A percentile compares a stretch with the other conserved stretches of the same genome.
Evolutionary conservation across 1,140 invertebrate genomes (phyloP).

Genomic region (Colletes gigas): DNA sequence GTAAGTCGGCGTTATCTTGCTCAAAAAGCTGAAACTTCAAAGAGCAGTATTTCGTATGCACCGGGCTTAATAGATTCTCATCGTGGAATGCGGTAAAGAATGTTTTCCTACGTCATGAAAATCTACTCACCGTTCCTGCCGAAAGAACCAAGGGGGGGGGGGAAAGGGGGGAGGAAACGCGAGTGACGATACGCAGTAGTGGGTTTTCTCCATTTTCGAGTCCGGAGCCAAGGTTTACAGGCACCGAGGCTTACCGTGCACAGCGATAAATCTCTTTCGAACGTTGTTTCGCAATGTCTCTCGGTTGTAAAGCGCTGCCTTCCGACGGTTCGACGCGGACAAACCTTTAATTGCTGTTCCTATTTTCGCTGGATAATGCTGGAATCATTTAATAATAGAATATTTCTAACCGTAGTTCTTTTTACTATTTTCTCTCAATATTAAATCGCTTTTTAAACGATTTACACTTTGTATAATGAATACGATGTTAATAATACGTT

Average conservation of each 20-base stretch:
- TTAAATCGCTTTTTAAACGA: no score
- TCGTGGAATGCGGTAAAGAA: background rate
- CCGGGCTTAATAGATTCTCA: background rate
- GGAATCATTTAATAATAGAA: no score
- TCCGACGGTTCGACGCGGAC: background rate
- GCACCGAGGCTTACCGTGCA: background rate
- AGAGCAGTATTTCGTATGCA: background rate
- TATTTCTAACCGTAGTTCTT: no score
- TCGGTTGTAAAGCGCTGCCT: background rate
- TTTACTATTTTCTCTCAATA: no score
- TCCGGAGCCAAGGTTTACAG: conserved; percentile 13
- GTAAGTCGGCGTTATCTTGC: background rate
- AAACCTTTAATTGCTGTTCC: conserved; percentile 14
- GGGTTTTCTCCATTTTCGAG: conserved; percentile 19
- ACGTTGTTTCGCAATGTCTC: conserved; percentile 9
- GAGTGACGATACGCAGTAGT: background rate
- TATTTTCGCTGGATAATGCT: background rate
- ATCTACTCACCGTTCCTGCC: background rate
- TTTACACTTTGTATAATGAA: no score
- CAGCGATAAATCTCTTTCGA: conserved; percentile 20
- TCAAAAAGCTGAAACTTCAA: background rate
- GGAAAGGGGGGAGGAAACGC: background rate
- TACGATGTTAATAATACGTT: no score
- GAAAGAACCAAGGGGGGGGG: background rate
- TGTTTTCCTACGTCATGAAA: background rate